Evolutionary conservation across 2,113 vertebrate genomes (phyloP), one percentile per base, ranked within the genome.

Genomic region (Dascyllus trimaculatus): DNA sequence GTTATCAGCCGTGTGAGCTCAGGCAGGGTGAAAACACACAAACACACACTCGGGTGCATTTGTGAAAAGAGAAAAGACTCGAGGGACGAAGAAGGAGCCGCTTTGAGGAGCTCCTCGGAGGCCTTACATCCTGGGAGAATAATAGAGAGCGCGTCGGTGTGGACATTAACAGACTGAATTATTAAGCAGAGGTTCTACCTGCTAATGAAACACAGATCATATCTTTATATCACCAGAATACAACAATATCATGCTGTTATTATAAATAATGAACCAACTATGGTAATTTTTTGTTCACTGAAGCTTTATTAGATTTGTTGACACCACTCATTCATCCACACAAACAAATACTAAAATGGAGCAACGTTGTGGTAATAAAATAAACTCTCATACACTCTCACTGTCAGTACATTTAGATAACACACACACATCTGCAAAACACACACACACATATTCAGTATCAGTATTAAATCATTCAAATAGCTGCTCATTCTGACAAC

Each of bases 401-500:
- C 68, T 74, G 57, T 76, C 71, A 64, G 59, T 53, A 60, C 38
- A 76, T 52, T n/a, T 32, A 60, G 15, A 48, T 61, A 61, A 52
- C 10, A 75, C 45, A 45, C 45, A 45, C 6, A 57, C 24, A 17
- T 54, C 15, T 58, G 32, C 54, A 71, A 73, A 66, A 75, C 3
- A 71, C 45, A 65, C 64, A 75, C 5, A 90, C 26, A 29, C 26
- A 29, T 5, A 38, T 66, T 82, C 48, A 72, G 11, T 25, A 63
- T 70, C 32, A 51, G 59, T 71, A 74, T 79, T 80, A 69, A 77
- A 29, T 81, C 65, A 48, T 66, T 76, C 35, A 80, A 66, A 80
- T 68, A 91, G 86, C 86, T 83, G 86, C 89, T 78, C 63, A 25
- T 63, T 53, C 56, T 78, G 54, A 85, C 48, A 43, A 54, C 24